Conservation (phyloP, 2,797 vertebrate species). For the Poeciliopsis paucimaculata region DNA sequence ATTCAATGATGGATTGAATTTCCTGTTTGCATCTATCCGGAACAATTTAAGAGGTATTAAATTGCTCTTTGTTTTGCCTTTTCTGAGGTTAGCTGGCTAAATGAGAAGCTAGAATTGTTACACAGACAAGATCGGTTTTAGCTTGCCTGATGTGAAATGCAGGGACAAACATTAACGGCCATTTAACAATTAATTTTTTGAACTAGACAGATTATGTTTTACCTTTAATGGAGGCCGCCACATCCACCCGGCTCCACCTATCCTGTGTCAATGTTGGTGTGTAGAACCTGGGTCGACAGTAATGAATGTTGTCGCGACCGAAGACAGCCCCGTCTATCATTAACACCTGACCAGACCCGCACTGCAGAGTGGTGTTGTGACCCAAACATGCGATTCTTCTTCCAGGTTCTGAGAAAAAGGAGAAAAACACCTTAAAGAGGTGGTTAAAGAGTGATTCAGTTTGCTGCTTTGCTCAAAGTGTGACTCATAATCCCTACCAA, state of each 20-base stretch:
- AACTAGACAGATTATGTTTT: slow-evolving; percentile 34
- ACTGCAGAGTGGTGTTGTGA: slow-evolving; percentile 81
- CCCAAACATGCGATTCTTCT: slow-evolving; percentile 81
- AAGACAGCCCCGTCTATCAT: slow-evolving; percentile 84
- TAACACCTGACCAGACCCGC: slow-evolving; percentile 85
- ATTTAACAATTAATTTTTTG: neutral
- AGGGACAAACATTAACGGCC: slow-evolving; percentile 7
- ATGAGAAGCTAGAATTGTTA: neutral
- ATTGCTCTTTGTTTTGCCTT: slow-evolving; percentile 29
- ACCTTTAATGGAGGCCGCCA: slow-evolving; percentile 85
- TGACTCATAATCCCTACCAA: slow-evolving; percentile 77
- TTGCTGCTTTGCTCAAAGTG: neutral
- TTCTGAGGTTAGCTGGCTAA: slow-evolving; percentile 3
- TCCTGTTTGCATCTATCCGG: slow-evolving; percentile 24
- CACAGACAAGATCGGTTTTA: neutral
- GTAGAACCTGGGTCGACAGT: slow-evolving; percentile 69
- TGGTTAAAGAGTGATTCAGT: neutral
- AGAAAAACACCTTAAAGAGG: neutral
- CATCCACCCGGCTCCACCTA: slow-evolving; percentile 82
- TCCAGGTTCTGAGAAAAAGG: slow-evolving; percentile 74
- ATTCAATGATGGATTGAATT: slow-evolving; percentile 32
- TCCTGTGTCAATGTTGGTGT: slow-evolving; percentile 46
- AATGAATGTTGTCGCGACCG: slow-evolving; percentile 81
- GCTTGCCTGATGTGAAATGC: neutral
- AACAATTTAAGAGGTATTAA: slow-evolving; percentile 18